phyloP scores from a whole-genome alignment of 2,797 vertebrate genomes.

The Cheirogaleus major region DNA sequence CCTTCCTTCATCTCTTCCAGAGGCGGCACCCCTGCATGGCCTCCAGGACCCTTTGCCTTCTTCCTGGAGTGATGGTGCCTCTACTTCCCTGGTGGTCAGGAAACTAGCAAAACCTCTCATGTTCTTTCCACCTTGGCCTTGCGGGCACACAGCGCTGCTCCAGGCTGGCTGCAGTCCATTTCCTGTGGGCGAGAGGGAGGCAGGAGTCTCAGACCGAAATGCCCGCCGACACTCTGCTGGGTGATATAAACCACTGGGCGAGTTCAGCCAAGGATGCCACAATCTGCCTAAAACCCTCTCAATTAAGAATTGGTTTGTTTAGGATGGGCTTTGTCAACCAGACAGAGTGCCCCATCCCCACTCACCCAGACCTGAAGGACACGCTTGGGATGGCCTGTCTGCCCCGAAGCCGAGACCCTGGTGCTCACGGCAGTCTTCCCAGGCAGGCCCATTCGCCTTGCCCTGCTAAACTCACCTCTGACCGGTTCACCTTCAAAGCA shows the following conservation, averaged over 20 bases:
- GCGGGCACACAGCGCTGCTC: accelerated
- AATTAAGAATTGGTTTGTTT: background rate
- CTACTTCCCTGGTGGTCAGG: accelerated
- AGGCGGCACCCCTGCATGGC: background rate
- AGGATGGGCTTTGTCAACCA: background rate
- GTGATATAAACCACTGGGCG: too few relatives aligned
- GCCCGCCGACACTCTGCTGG: background rate
- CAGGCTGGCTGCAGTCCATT: background rate
- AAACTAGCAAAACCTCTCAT: background rate
- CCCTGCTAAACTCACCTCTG: background rate
- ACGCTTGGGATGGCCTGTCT: accelerated
- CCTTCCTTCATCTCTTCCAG: background rate
- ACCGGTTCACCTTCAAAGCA: background rate
- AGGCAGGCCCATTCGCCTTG: accelerated
- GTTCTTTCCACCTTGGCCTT: background rate
- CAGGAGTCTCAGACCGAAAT: background rate
- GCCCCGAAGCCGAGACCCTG: background rate
- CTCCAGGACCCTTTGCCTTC: background rate
- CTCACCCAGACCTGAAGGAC: background rate
- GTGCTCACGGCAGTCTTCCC: accelerated
- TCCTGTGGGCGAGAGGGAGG: background rate
- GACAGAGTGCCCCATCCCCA: background rate
- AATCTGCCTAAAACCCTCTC: background rate
- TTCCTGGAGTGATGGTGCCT: background rate
- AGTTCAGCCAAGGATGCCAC: background rate